phyloP scores from a whole-genome alignment of 2,888 invertebrate genomes.

The Bimastos eiseni region DNA sequence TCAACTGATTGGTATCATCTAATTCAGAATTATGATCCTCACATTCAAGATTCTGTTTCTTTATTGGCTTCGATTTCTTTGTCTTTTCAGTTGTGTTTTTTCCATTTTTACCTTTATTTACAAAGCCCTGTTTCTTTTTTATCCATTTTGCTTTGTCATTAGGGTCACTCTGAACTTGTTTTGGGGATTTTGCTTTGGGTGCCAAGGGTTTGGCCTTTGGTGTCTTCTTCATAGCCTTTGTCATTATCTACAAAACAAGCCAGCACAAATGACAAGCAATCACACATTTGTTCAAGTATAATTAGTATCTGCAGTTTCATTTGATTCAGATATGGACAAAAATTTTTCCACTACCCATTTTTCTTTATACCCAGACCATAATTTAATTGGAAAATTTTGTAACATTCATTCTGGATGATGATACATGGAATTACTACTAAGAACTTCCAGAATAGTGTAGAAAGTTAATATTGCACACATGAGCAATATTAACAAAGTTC shows the following conservation, averaged over 20 bases:
- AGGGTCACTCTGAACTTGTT: neutral
- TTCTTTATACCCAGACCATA: too few species aligned
- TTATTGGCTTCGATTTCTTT: neutral
- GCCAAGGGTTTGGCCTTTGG: neutral
- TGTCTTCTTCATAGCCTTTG: neutral
- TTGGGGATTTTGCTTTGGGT: neutral
- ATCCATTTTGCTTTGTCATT: neutral
- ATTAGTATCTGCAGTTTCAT: too few species aligned
- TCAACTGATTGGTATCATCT: neutral
- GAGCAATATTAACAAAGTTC: too few species aligned
- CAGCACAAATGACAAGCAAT: too few species aligned
- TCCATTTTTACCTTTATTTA: neutral
- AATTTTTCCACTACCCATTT: too few species aligned
- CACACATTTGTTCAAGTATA: too few species aligned
- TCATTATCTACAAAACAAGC: neutral
- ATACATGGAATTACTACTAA: too few species aligned
- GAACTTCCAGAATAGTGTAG: too few species aligned
- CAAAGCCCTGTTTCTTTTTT: neutral
- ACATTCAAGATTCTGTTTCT: neutral
- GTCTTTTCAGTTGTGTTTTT: neutral
- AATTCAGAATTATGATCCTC: neutral
- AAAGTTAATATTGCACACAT: too few species aligned
- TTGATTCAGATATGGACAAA: too few species aligned
- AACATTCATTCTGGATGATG: too few species aligned
- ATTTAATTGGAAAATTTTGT: too few species aligned